These are phyloP conservation scores for Peromyscus aztecus DNA, from an alignment of 2,797 vertebrate genomes.

Conservation along the genomic window DNA sequence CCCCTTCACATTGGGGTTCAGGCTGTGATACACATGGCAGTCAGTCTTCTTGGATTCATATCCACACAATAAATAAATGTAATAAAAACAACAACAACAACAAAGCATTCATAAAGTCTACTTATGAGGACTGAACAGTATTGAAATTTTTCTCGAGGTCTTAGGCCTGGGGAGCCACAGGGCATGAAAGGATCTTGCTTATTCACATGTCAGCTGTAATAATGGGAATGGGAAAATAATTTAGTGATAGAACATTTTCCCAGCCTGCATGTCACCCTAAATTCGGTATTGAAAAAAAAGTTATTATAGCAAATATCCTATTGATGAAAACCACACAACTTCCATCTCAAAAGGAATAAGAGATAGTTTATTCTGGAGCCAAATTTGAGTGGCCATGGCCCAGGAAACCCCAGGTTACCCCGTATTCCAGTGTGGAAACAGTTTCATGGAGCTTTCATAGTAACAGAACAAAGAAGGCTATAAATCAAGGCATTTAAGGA, in stretches of 20 bases:
- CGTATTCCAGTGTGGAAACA: background rate
- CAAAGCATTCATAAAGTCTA: background rate
- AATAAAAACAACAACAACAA: background rate
- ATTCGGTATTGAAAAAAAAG: background rate
- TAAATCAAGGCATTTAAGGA: background rate
- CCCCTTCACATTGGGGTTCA: background rate
- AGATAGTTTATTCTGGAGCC: background rate
- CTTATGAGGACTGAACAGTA: background rate
- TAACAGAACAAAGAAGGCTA: background rate
- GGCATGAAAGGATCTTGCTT: background rate
- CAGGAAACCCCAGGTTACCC: background rate
- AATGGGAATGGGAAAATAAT: background rate
- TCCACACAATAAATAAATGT: background rate
- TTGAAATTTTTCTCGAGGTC: background rate
- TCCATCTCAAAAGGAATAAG: background rate
- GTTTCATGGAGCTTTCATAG: background rate
- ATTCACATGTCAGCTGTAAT: background rate
- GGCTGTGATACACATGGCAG: background rate
- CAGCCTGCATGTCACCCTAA: background rate
- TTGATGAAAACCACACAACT: background rate
- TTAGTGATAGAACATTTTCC: background rate
- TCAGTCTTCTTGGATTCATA: background rate
- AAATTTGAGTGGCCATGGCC: background rate
- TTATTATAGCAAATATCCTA: background rate
- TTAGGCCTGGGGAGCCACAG: background rate